Evolutionary conservation across 2,797 vertebrate genomes (phyloP).

Genomic region (Spinus olivaceus): DNA sequence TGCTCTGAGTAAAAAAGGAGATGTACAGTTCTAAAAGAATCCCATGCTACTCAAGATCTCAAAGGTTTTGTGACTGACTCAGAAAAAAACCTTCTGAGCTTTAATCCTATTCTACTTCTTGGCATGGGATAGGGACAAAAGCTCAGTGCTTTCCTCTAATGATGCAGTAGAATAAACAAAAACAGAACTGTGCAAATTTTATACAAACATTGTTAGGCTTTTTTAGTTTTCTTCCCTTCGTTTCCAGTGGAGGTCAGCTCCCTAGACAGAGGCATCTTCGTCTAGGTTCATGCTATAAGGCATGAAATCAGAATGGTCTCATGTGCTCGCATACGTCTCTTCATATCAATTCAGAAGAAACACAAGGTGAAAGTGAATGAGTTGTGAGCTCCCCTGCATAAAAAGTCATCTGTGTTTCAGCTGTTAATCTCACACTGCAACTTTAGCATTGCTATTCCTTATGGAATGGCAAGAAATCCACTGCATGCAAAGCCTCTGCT

Average conservation of each 20-base stretch:
- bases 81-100: background rate
- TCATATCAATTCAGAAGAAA: background rate
- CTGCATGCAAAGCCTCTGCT: background rate
- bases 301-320: background rate
- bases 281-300: background rate
- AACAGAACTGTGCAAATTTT: background rate
- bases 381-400: background rate
- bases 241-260: background rate
- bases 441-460: background rate
- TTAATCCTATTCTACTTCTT: background rate
- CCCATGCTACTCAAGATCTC: background rate
- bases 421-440: background rate
- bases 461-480: background rate
- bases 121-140: background rate
- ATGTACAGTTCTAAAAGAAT: background rate
- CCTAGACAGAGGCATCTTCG: background rate
- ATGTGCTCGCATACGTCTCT: background rate
- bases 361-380: background rate
- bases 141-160: background rate
- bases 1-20: background rate
- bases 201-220: background rate
- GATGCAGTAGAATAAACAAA: background rate
- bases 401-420: background rate
- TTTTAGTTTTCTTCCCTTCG: background rate
- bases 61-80: background rate